Evolutionary conservation across 1,140 invertebrate species (phyloP).

Genomic region (Drosophila grimshawi): DNA sequence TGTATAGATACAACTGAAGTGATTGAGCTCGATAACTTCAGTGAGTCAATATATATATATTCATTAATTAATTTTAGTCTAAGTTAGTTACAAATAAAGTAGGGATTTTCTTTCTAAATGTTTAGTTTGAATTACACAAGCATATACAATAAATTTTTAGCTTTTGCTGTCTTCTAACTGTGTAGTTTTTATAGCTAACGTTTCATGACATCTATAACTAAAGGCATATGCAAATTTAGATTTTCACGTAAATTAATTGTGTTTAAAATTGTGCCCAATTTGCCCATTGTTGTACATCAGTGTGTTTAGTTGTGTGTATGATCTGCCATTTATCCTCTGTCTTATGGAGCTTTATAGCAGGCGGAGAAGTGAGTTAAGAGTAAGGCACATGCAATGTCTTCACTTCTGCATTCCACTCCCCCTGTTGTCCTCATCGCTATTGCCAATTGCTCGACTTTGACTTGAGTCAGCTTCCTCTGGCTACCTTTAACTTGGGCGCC

Average conservation of each 20-base stretch:
- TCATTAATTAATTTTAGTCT: too few relatives aligned
- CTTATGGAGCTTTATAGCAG: constrained; percentile 8
- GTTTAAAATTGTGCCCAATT: neutral
- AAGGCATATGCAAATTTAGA: too few relatives aligned
- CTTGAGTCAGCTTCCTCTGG: constrained; percentile 16
- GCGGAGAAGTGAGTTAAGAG: neutral
- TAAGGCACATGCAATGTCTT: constrained; percentile 34
- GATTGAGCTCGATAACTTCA: too few relatives aligned
- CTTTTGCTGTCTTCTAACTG: too few relatives aligned
- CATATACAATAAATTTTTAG: too few relatives aligned
- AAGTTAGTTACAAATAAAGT: too few relatives aligned
- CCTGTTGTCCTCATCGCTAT: neutral
- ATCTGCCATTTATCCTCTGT: constrained; percentile 56
- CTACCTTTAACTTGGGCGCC: constrained; percentile 45
- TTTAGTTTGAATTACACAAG: neutral
- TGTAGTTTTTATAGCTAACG: too few relatives aligned
- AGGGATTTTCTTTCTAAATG: neutral
- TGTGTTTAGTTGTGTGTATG: neutral
- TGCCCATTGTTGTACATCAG: neutral
- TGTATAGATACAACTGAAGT: too few relatives aligned
- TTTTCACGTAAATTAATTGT: too few relatives aligned
- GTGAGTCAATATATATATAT: too few relatives aligned
- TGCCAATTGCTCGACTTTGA: constrained; percentile 10
- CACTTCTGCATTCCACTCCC: constrained; percentile 44
- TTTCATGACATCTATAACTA: too few relatives aligned